Percentiles rank a stretch among this genome's conserved stretches.
phyloP scores from a whole-genome alignment of 2,888 invertebrate species.

The Protodeltote pygarga region DNA sequence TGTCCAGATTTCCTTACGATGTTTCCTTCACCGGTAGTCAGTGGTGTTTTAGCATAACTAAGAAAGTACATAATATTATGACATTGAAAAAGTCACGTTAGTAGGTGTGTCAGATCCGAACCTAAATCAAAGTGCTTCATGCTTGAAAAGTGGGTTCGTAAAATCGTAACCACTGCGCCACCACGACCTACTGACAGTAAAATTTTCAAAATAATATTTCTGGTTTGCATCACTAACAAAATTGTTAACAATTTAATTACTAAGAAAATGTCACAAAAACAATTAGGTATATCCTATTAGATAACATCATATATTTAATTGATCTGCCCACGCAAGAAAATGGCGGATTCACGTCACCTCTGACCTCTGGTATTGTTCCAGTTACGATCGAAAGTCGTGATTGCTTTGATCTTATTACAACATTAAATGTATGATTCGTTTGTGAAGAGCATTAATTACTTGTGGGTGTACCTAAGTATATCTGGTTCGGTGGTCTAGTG shows the following conservation, averaged over 20 bases:
- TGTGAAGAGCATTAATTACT: conserved; percentile 6
- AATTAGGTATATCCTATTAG: conserved; percentile 10
- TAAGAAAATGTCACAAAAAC: conserved; percentile 31
- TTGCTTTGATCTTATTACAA: conserved; percentile 16
- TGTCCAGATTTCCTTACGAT: no score
- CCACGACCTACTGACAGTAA: no score
- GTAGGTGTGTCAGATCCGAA: no score
- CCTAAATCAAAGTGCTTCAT: no score
- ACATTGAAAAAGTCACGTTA: no score
- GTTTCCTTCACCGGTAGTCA: no score
- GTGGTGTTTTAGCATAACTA: no score
- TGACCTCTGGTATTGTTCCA: conserved; percentile 37
- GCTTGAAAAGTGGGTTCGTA: no score
- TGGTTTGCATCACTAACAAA: conserved; percentile 9
- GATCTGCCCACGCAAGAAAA: conserved; percentile 27
- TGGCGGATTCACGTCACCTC: conserved; percentile 7
- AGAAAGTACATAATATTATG: no score
- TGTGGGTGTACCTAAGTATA: conserved; percentile 15
- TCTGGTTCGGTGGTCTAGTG: no score
- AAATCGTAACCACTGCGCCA: no score
- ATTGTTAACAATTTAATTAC: conserved; percentile 8
- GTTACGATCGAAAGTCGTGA: conserved; percentile 27
- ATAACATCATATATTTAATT: conserved; percentile 35
- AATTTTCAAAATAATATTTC: background rate
- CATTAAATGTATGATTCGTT: conserved; percentile 3